Conservation (phyloP, 2,113 vertebrate genomes). For the Pachypanchax playfairii region DNA sequence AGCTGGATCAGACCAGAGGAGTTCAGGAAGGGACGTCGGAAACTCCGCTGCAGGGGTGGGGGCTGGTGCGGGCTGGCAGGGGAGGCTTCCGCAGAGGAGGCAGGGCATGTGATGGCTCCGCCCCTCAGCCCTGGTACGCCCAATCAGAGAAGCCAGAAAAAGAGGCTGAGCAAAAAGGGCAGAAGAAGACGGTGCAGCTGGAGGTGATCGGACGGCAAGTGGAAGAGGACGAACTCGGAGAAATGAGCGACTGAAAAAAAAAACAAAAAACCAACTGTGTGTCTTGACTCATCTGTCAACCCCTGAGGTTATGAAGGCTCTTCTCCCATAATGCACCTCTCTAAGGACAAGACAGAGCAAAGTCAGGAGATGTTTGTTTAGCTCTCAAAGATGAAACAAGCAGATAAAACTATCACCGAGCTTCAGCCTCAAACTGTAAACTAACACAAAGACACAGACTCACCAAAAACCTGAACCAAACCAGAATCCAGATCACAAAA, state of each 20-base stretch:
- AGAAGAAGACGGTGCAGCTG: conserved; percentile 75
- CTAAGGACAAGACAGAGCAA: no score
- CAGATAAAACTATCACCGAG: no score
- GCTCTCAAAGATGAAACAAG: no score
- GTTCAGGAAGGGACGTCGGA: conserved; percentile 64
- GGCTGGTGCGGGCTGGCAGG: conserved; percentile 78
- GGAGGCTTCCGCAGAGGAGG: conserved; percentile 79
- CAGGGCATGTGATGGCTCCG: conserved; percentile 51
- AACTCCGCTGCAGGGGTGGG: conserved; percentile 75
- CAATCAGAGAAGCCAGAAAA: conserved; percentile 45
- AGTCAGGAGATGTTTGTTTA: no score
- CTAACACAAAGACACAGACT: no score
- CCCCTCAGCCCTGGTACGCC: conserved; percentile 73
- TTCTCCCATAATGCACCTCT: no score
- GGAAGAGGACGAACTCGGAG: conserved; percentile 56
- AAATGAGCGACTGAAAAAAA: conserved; percentile 63
- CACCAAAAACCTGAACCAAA: no score
- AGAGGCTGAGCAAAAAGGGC: conserved; percentile 61
- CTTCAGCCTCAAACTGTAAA: no score
- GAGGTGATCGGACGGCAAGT: conserved; percentile 77
- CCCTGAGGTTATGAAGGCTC: background rate
- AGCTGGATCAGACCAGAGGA: conserved; percentile 77
- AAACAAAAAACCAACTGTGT: no score
- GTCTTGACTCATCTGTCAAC: background rate
- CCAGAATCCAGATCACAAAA: no score